A percentile compares a stretch with the other conserved stretches of the same genome.
These are phyloP conservation scores for Epiperipatus broadwayi DNA, from an alignment of 2,888 invertebrate genomes.

Conservation along the genomic window DNA sequence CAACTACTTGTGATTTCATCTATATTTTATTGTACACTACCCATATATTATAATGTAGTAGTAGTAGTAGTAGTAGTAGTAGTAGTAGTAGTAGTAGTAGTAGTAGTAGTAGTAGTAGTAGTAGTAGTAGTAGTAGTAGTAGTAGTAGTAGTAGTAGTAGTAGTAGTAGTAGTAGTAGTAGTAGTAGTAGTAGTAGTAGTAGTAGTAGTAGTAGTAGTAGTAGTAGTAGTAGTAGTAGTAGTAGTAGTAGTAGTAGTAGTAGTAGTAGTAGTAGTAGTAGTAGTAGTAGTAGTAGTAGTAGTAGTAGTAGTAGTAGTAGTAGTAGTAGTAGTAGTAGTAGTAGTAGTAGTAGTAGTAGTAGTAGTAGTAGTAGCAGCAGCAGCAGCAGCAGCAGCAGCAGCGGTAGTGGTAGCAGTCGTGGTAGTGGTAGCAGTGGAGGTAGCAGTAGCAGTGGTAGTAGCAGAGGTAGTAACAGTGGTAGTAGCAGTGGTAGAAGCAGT, in stretches of 20 bases:
- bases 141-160: conserved; percentile 15
- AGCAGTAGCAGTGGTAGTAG: conserved; percentile 11
- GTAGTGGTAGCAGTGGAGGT: conserved; percentile 15
- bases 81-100: conserved; percentile 13
- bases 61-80: too few relatives aligned
- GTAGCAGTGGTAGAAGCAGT: too few relatives aligned
- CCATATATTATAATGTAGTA: too few relatives aligned
- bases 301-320: conserved; percentile 15
- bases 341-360: conserved; percentile 15
- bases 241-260: conserved; percentile 15
- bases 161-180: conserved; percentile 15
- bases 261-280: conserved; percentile 15
- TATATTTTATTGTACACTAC: too few relatives aligned
- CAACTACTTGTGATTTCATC: too few relatives aligned
- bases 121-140: conserved; percentile 14
- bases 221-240: conserved; percentile 13
- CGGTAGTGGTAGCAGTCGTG: conserved; percentile 15
- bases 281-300: conserved; percentile 16
- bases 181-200: conserved; percentile 13
- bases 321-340: conserved; percentile 14
- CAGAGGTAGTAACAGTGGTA: too few relatives aligned
- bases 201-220: conserved; percentile 13
- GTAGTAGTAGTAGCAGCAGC: conserved; percentile 12
- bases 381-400: conserved; percentile 16
- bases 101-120: conserved; percentile 12